A percentile compares a stretch with the other conserved stretches of the same genome.
Conservation (phyloP, 2,797 vertebrate genomes). For the Choloepus didactylus region DNA sequence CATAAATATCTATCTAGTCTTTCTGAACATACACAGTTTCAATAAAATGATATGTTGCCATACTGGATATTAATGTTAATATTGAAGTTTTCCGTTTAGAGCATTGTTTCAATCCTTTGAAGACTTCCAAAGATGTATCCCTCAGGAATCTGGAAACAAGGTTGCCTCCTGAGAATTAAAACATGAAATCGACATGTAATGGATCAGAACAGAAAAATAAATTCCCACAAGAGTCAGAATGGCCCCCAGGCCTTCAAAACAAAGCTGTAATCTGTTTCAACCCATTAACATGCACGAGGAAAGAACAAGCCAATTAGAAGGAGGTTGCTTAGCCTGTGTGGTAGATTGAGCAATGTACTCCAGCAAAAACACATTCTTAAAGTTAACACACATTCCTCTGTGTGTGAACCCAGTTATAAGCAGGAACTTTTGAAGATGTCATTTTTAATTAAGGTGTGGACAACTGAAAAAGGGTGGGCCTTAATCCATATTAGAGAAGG, state of each 20-base stretch:
- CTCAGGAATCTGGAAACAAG: constrained; percentile 11
- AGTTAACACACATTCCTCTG: too few species aligned
- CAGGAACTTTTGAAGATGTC: too few species aligned
- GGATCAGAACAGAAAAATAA: not conserved
- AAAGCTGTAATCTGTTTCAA: not conserved
- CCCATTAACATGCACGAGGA: not conserved
- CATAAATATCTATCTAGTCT: not conserved
- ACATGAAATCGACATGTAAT: not conserved
- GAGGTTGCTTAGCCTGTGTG: not conserved
- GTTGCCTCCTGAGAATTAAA: not conserved
- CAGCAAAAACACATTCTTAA: too few species aligned
- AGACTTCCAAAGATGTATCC: not conserved
- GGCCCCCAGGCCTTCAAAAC: not conserved
- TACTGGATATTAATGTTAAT: not conserved
- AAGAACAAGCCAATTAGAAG: not conserved
- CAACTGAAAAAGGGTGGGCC: too few species aligned
- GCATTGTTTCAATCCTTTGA: not conserved
- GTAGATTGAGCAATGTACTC: too few species aligned
- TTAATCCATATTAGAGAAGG: too few species aligned
- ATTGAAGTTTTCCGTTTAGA: not conserved
- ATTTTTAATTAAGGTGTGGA: too few species aligned
- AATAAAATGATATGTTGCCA: not conserved
- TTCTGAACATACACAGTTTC: not conserved
- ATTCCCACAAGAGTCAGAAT: not conserved
- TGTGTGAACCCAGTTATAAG: too few species aligned